Conservation (phyloP, 2,888 invertebrate genomes). For the Philereme vetulata region DNA sequence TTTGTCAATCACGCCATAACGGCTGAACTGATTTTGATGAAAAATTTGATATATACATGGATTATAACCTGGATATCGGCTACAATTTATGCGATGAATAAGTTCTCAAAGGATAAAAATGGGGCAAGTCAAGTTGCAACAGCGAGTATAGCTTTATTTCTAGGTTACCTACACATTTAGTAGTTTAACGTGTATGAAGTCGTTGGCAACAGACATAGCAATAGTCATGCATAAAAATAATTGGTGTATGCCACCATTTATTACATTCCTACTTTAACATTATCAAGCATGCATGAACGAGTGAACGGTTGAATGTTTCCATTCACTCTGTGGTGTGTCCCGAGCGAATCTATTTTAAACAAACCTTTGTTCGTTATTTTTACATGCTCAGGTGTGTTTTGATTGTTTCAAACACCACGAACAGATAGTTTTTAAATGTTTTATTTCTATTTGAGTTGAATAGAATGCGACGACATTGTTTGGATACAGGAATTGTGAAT, state of each 20-base stretch:
- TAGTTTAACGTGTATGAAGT: too few relatives aligned
- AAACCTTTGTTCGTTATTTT: conserved; percentile 4
- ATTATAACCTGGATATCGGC: too few relatives aligned
- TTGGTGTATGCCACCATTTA: background rate
- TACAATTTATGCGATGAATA: too few relatives aligned
- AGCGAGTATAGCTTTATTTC: too few relatives aligned
- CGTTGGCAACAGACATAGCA: too few relatives aligned
- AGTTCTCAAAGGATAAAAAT: too few relatives aligned
- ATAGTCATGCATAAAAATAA: too few relatives aligned
- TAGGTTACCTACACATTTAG: too few relatives aligned
- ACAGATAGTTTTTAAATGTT: conserved; percentile 12
- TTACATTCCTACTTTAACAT: background rate
- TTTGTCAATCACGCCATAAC: too few relatives aligned
- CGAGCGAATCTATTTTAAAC: background rate
- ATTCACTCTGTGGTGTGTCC: background rate
- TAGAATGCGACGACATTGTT: conserved; percentile 2
- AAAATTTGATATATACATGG: too few relatives aligned
- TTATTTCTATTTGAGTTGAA: conserved; percentile 4
- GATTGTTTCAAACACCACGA: conserved; percentile 10
- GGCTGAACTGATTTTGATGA: too few relatives aligned
- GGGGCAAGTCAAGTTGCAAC: too few relatives aligned
- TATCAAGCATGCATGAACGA: background rate
- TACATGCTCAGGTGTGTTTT: conserved; percentile 3
- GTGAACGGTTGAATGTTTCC: background rate
- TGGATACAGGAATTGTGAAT: background rate